A percentile compares a stretch with the other conserved stretches of the same genome.
These are phyloP conservation scores for Proisotoma minuta DNA, from an alignment of 2,888 invertebrate genomes.

Conservation along the genomic window DNA sequence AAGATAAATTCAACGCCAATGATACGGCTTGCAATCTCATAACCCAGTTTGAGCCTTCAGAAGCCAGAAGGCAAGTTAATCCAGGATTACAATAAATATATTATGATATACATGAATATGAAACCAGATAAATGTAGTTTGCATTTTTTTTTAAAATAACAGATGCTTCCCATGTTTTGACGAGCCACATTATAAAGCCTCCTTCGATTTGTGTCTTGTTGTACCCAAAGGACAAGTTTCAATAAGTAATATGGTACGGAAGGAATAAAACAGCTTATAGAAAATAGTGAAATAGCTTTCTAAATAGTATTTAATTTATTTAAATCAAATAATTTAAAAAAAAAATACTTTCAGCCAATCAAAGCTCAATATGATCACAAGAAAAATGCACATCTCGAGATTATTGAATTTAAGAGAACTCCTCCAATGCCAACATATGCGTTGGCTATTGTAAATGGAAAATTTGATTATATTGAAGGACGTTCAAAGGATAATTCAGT, in stretches of 20 bases:
- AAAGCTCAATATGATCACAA: conserved; percentile 50
- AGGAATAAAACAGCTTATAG: too few relatives aligned
- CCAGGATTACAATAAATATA: too few relatives aligned
- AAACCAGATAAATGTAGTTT: too few relatives aligned
- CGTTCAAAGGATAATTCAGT: conserved; percentile 71
- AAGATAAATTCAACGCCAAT: conserved; percentile 69
- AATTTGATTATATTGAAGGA: conserved; percentile 87
- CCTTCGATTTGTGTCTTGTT: conserved; percentile 80
- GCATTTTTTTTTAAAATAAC: not conserved
- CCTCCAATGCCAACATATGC: conserved; percentile 94
- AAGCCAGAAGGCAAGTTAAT: conserved; percentile 62
- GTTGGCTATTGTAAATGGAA: conserved; percentile 88
- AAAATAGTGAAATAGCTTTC: not conserved
- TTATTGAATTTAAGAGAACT: conserved; percentile 71
- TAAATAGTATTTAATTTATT: not conserved
- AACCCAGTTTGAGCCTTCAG: conserved; percentile 85
- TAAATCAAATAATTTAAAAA: not conserved
- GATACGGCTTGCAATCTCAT: conserved; percentile 77
- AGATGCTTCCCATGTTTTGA: conserved; percentile 97
- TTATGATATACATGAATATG: too few relatives aligned
- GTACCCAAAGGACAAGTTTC: conserved; percentile 78
- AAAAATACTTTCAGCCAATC: conserved; percentile 49
- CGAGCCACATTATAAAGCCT: conserved; percentile 91
- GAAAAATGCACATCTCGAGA: conserved; percentile 53
- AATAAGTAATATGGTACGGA: conserved; percentile 80